Evolutionary conservation across 2,113 vertebrate species (phyloP).

Genomic region (Myotis davidii): DNA sequence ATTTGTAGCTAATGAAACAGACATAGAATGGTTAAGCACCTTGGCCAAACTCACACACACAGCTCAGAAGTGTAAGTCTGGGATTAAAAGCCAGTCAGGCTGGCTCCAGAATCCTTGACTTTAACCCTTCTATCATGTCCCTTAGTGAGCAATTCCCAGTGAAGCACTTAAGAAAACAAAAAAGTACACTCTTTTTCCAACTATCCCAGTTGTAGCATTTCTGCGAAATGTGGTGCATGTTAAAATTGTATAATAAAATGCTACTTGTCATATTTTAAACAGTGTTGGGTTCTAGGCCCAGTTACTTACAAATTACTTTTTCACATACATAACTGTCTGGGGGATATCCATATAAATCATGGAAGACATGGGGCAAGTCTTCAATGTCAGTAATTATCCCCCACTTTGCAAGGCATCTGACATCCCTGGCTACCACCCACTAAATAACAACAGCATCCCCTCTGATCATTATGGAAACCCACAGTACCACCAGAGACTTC

Average conservation of each 20-base stretch:
- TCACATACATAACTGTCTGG: background rate
- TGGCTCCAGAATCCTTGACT: background rate
- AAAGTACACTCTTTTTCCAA: background rate
- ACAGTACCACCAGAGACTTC: background rate
- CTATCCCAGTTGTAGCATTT: background rate
- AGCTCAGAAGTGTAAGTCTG: background rate
- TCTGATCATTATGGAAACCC: background rate
- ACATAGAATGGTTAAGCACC: background rate
- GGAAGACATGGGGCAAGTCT: background rate
- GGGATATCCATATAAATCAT: background rate
- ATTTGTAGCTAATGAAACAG: background rate
- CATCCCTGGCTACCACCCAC: background rate
- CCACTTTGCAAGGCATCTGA: background rate
- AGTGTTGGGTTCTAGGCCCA: background rate
- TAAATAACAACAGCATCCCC: background rate
- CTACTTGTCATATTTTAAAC: background rate
- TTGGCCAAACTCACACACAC: background rate
- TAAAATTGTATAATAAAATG: background rate
- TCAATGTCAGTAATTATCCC: background rate
- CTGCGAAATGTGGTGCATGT: background rate
- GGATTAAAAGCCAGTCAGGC: background rate
- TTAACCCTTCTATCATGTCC: background rate
- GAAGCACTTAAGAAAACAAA: background rate
- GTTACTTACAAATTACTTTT: background rate
- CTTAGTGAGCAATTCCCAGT: background rate